Percentiles rank a stretch among this genome's conserved stretches.
phyloP scores from a whole-genome alignment of 2,113 vertebrate genomes.

The Cranoglanis bouderius region DNA sequence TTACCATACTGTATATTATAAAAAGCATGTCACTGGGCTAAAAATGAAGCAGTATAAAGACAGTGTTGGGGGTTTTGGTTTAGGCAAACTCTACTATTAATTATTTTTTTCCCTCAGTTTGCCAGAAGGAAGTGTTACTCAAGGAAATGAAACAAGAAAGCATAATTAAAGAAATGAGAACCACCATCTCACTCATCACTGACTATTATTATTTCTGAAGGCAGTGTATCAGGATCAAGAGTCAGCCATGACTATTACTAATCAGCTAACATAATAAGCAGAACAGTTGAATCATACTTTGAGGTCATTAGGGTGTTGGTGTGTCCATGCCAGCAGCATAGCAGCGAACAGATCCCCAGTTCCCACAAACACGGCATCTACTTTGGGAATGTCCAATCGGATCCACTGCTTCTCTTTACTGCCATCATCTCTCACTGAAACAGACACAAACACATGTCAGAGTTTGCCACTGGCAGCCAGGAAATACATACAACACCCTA shows the following conservation, averaged over 20 bases:
- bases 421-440: slow-evolving; percentile 71
- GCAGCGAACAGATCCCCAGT: slow-evolving; percentile 96
- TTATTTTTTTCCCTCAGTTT: background rate
- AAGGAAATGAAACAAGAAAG: background rate
- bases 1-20: background rate
- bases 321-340: slow-evolving; percentile 93
- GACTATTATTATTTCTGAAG: background rate
- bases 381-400: slow-evolving; percentile 86
- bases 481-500: background rate
- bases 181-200: background rate
- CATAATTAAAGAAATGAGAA: background rate
- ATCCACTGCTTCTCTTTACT: slow-evolving; percentile 79
- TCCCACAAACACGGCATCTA: slow-evolving; percentile 93
- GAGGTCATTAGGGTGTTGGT: slow-evolving; percentile 87
- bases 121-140: background rate
- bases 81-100: background rate
- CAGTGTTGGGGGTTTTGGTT: background rate
- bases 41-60: background rate
- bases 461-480: background rate
- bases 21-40: background rate
- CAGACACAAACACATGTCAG: background rate
- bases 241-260: background rate
- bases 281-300: slow-evolving; percentile 75
- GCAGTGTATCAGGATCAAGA: background rate
- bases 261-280: background rate